phyloP scores from a whole-genome alignment of 2,797 vertebrate species.

The Anableps anableps region DNA sequence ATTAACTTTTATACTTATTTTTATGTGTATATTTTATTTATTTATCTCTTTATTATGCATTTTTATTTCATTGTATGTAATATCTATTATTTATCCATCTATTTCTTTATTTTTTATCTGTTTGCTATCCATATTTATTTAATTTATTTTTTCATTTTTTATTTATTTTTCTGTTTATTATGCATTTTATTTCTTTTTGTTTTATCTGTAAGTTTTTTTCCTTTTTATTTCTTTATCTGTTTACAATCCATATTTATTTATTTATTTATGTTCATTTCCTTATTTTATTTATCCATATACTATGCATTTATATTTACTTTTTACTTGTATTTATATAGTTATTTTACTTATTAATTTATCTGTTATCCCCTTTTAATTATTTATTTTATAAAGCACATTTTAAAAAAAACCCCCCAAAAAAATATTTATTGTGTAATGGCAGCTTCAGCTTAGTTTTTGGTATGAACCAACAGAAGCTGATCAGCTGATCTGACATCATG shows the following conservation, averaged over 20 bases:
- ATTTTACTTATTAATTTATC: not conserved
- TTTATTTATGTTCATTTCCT: not conserved
- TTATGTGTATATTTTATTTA: too few species aligned
- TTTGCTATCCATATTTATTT: too few species aligned
- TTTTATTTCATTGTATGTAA: not conserved
- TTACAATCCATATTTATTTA: not conserved
- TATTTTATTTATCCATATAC: not conserved
- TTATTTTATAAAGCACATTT: not conserved
- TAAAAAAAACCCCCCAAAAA: not conserved
- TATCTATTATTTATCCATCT: not conserved
- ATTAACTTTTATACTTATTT: too few species aligned
- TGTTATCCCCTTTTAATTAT: not conserved
- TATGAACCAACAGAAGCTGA: not conserved
- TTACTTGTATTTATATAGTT: not conserved
- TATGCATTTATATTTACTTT: not conserved
- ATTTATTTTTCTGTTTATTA: not conserved
- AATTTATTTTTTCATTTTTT: not conserved
- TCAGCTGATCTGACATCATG: too few species aligned
- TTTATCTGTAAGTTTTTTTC: not conserved
- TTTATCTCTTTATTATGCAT: not conserved
- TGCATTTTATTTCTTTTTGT: not conserved
- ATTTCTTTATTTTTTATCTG: not conserved
- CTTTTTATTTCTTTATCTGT: not conserved
- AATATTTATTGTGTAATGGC: not conserved
- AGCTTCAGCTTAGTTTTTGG: not conserved